Base-by-base conservation (phyloP, 2,797 vertebrate genomes). In the Halcyon badia region DNA sequence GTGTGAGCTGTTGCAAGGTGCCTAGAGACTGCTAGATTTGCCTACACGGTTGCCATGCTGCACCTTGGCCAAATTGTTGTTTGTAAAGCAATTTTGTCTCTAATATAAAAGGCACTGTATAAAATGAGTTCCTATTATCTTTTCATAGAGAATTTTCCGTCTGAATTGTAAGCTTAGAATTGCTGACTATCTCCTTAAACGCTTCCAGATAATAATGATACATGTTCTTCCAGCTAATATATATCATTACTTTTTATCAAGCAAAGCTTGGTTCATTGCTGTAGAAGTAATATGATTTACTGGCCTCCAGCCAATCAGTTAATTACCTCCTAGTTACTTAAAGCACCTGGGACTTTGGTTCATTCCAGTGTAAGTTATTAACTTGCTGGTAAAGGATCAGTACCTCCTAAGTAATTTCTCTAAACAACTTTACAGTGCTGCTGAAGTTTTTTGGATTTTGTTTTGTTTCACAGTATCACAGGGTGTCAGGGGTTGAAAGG, bases 281-380 rank as follows among this genome's bases (percentile, higher is more conserved):
- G 31, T 87, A 71, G 77, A 91, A 94, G 62, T 80, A 89, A 62
- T 95, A 62, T 61, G 46, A 95, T 91, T 87, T 92, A 85, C 71
- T 95, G 95, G 87, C 87, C 35, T 94, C 72, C 33, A 83, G 94
- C 89, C 96, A 90, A 80, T 90, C 82, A 72, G 78, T 91, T 96
- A 96, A 97, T 97, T 96, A 88, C 52, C 49, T 76, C 41, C 57
- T 81, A 54, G 87, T 90, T 94, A 78, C 75, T 91, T 89, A 85
- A 91, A 90, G 61, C 80, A 93, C 70, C 48, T 71, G 66, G 48
- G 85, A 28, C 72, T 92, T 88, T 89, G 68, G 61, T 87, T 95
- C 39, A 14, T 93, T 87, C 58, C n/a, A 62, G 21, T 57, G n/a
- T 94, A 87, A 94, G 69, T 95, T 88, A 94, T 95, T 96, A 94